Conservation (phyloP, 2,113 vertebrate species). For the Ia io region DNA sequence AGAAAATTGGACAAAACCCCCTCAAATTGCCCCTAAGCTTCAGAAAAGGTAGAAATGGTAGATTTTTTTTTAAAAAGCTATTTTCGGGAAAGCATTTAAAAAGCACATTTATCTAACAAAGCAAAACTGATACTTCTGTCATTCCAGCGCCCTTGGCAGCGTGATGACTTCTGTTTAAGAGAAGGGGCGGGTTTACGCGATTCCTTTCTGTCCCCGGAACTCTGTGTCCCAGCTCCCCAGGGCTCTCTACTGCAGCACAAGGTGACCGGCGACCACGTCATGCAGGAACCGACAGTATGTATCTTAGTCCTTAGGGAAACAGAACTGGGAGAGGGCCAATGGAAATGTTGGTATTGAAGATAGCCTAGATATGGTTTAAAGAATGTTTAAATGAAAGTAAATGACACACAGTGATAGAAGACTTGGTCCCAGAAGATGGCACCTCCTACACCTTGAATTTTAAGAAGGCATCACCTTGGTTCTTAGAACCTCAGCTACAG, state of each 20-base stretch:
- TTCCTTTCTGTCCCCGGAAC: background rate
- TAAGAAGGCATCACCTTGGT: background rate
- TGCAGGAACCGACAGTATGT: background rate
- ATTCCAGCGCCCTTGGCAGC: slow-evolving; percentile 54
- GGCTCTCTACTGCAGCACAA: background rate
- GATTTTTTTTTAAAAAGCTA: background rate
- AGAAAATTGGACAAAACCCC: background rate
- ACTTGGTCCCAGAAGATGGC: background rate
- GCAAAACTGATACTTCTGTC: slow-evolving; percentile 66
- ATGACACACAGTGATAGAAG: background rate
- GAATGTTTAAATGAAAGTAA: slow-evolving; percentile 37
- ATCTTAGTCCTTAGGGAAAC: background rate
- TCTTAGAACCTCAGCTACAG: background rate
- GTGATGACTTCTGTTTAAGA: slow-evolving; percentile 38
- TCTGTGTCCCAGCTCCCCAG: background rate
- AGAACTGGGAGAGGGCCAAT: slow-evolving; percentile 15
- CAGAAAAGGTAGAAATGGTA: slow-evolving; percentile 43
- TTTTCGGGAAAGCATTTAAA: slow-evolving; percentile 61
- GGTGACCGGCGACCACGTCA: background rate
- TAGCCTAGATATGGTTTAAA: background rate
- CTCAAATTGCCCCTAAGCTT: slow-evolving; percentile 24
- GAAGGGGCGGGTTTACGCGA: background rate
- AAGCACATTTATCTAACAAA: slow-evolving; percentile 66
- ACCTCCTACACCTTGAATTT: slow-evolving; percentile 58
- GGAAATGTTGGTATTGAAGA: slow-evolving; percentile 32